These are phyloP conservation scores for Ia io DNA, from an alignment of 2,113 vertebrate species.

Conservation along the genomic window DNA sequence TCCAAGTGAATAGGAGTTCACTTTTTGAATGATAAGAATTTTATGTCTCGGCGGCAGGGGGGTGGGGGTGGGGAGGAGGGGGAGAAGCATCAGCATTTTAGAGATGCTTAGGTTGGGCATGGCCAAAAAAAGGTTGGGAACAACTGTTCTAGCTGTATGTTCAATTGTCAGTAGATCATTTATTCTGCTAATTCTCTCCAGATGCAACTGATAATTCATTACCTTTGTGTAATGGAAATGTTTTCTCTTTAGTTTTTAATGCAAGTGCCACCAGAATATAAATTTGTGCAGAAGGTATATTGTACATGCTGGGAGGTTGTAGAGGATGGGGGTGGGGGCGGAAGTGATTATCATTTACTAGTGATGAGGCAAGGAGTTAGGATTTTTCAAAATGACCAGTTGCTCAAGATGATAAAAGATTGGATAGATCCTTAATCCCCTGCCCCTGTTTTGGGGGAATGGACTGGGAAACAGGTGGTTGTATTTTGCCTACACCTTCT, in stretches of 20 bases:
- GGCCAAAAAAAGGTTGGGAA: no score
- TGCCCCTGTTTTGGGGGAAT: background rate
- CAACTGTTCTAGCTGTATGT: background rate
- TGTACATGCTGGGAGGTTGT: background rate
- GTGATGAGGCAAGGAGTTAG: background rate
- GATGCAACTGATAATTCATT: background rate
- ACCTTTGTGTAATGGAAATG: background rate
- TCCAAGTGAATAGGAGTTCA: no score
- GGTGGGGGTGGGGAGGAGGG: no score
- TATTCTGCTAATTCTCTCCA: background rate
- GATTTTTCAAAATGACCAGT: background rate
- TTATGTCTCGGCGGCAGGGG: no score
- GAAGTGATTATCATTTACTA: background rate
- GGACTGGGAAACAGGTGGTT: rapidly evolving
- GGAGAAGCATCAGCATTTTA: no score
- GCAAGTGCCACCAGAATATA: background rate
- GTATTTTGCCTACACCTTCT: background rate
- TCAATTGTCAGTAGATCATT: background rate
- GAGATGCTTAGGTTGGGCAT: no score
- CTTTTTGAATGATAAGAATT: no score
- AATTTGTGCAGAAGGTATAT: background rate
- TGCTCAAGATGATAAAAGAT: background rate
- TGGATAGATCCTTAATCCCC: background rate
- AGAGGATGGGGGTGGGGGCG: background rate
- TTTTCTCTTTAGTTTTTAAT: background rate